Base-by-base conservation (phyloP, 2,888 invertebrate species). In the Biston stratarius region DNA sequence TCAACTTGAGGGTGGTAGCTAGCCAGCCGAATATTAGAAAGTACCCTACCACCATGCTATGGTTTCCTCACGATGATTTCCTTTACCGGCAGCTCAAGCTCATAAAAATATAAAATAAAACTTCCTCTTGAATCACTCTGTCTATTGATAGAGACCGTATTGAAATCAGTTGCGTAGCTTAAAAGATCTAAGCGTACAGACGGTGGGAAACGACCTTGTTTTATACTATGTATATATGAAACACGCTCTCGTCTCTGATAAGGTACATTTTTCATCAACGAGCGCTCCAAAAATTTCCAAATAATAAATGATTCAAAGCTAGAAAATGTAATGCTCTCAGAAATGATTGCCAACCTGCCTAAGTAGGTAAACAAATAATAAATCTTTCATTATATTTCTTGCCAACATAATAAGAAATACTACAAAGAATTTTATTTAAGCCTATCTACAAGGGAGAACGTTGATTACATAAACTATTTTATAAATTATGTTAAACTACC, bases 341-440 rank as follows among this genome's bases (percentile, higher is more conserved):
- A 53, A 38, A 40, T 40, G 40, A 53, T 34, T 51, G n/a, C 9
- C 49, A 36, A 52, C 38, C 51, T 53, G 8, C 15, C 53, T 15
- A 15, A 53, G 38, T 40, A 53, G 6, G 11, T 1, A 40, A 40
- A 40, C 38, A 38, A 36, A 10, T 3, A 55, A 24, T 24, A 24
- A 24, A 24, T 24, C 24, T 24, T 24, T 3, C 40, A 12, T 55
- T 12, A 40, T 42, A 42, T 42, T 55, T 42, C 12, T 40, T 55
- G 42, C 12, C 40, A 11, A 40, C 15, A 42, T 55, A 24, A 55
- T 24, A 55, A 42, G 42, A 24, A 55, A 24, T 40, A 40, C 24
- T 55, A 10, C 42, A 42, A 12, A 15, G 24, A 55, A 42, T 40
- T 55, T 55, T 42, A 15, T n/a, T 42, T 40, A 24, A 40, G 3